Conservation (phyloP, 2,888 invertebrate genomes). For the Desoria tigrina region DNA sequence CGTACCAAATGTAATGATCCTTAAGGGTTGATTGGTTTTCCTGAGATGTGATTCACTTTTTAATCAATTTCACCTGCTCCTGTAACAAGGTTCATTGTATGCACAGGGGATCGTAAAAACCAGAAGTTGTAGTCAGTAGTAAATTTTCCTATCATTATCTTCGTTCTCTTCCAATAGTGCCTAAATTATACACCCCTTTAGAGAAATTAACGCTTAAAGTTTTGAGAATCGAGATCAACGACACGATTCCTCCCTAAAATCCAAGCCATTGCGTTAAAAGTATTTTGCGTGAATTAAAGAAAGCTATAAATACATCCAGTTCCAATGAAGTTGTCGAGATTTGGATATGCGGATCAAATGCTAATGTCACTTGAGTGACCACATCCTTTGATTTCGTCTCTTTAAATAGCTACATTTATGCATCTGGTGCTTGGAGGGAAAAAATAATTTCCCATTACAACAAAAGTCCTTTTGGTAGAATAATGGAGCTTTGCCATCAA, state of each 20-base stretch:
- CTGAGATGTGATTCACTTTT: too few relatives aligned
- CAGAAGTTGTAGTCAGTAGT: neutral
- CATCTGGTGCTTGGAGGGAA: neutral
- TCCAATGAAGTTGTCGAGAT: constrained; percentile 18
- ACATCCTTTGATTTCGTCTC: constrained; percentile 37
- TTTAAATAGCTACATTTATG: constrained; percentile 15
- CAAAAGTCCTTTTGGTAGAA: neutral
- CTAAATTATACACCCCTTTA: too few relatives aligned
- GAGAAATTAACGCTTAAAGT: too few relatives aligned
- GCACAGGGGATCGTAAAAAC: too few relatives aligned
- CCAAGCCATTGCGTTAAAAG: neutral
- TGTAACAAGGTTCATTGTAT: too few relatives aligned
- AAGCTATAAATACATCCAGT: neutral
- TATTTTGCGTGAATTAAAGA: neutral
- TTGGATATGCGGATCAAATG: constrained; percentile 43
- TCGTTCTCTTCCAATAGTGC: too few relatives aligned
- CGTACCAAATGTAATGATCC: too few relatives aligned
- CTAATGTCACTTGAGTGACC: constrained; percentile 42
- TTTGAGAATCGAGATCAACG: constrained; percentile 6
- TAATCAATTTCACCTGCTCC: too few relatives aligned
- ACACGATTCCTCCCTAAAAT: constrained; percentile 1
- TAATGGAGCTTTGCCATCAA: constrained; percentile 30
- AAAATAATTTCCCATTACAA: constrained; percentile 16
- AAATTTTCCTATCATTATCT: neutral
- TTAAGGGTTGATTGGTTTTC: too few relatives aligned